phyloP scores from a whole-genome alignment of 2,113 vertebrate species.

The Alaudala cheleensis region DNA sequence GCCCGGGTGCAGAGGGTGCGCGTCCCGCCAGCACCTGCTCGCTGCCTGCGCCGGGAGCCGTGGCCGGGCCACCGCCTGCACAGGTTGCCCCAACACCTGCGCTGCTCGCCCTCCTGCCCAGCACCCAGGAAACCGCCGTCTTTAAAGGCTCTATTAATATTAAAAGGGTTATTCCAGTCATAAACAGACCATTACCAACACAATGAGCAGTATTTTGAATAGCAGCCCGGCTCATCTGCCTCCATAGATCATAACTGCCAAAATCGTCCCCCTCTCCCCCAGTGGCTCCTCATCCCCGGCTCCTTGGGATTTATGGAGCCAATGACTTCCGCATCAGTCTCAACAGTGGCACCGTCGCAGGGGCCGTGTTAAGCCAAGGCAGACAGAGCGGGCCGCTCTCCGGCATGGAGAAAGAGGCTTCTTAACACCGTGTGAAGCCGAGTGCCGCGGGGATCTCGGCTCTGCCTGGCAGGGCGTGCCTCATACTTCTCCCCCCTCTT shows the following conservation, averaged over 20 bases:
- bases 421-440: background rate
- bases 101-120: constrained; percentile 57
- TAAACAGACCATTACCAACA: constrained; percentile 80
- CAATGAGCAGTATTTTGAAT: constrained; percentile 80
- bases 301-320: background rate
- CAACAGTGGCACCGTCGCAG: background rate
- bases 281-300: background rate
- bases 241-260: constrained; percentile 73
- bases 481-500: background rate
- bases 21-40: constrained; percentile 73
- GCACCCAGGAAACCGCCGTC: constrained; percentile 43
- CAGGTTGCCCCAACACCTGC: constrained; percentile 78
- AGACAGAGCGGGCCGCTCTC: background rate
- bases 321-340: background rate
- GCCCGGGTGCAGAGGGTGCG: constrained; percentile 16
- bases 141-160: constrained; percentile 77
- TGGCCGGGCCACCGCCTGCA: constrained; percentile 43
- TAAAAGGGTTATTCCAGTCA: constrained; percentile 74
- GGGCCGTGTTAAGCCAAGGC: background rate
- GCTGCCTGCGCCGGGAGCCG: constrained; percentile 6
- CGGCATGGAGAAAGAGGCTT: background rate
- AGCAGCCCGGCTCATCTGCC: constrained; percentile 73
- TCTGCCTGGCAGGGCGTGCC: background rate
- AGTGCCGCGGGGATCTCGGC: background rate
- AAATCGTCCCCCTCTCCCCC: background rate